Evolutionary conservation across 2,797 vertebrate species (phyloP).

Genomic region (Helarctos malayanus): DNA sequence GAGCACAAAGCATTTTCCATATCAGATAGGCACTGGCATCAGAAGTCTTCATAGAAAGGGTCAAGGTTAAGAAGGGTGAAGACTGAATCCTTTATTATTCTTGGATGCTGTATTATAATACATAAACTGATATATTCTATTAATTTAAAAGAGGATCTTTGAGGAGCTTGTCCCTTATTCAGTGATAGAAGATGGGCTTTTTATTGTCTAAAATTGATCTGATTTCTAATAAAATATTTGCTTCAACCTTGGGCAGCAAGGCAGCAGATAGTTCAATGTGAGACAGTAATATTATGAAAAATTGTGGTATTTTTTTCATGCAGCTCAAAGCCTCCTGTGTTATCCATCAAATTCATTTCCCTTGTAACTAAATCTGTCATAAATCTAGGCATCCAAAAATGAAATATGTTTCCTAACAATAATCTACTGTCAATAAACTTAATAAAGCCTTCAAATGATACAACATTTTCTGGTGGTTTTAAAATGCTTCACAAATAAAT

Average conservation of each 20-base stretch:
- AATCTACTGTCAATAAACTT: slow-evolving; percentile 76
- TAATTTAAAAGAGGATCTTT: slow-evolving; percentile 76
- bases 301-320: slow-evolving; percentile 57
- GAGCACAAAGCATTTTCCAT: slow-evolving; percentile 2
- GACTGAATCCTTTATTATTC: slow-evolving; percentile 62
- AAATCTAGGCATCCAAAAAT: slow-evolving; percentile 71
- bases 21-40: neutral
- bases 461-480: neutral
- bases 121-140: slow-evolving; percentile 71
- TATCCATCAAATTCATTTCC: slow-evolving; percentile 77
- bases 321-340: slow-evolving; percentile 47
- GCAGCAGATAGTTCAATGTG: slow-evolving; percentile 53
- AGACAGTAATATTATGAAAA: slow-evolving; percentile 61
- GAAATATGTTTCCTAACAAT: slow-evolving; percentile 72
- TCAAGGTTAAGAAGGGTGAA: slow-evolving; percentile 74
- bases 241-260: slow-evolving; percentile 39
- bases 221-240: slow-evolving; percentile 79
- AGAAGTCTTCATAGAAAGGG: slow-evolving; percentile 14
- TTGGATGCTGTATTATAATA: slow-evolving; percentile 33
- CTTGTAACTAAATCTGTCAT: slow-evolving; percentile 78
- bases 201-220: slow-evolving; percentile 79
- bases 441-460: slow-evolving; percentile 73
- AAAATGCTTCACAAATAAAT: slow-evolving; percentile 34
- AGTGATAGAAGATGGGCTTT: slow-evolving; percentile 50
- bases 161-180: slow-evolving; percentile 71